Evolutionary conservation across 2,888 invertebrate species (phyloP).

Genomic region (Deilephila porcellus): DNA sequence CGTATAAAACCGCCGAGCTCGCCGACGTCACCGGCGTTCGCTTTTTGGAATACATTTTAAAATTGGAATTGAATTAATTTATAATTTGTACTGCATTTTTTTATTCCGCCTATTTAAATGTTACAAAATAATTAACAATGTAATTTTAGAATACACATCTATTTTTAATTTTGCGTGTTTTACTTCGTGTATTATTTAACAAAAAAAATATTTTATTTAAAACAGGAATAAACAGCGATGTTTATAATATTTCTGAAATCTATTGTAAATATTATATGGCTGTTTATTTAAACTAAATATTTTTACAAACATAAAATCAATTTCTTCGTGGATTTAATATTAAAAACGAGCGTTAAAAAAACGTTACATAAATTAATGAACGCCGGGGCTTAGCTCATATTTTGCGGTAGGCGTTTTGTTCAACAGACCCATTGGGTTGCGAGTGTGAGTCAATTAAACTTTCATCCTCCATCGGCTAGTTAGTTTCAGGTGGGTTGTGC

Average conservation of each 20-base stretch:
- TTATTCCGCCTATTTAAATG: neutral
- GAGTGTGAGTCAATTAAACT: constrained; percentile 17
- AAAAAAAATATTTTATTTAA: no score
- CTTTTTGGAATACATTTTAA: constrained; percentile 25
- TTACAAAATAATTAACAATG: neutral
- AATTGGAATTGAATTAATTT: constrained; percentile 15
- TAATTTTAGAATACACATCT: neutral
- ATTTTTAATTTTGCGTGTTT: neutral
- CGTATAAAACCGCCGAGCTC: constrained; percentile 44
- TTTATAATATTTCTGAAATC: no score
- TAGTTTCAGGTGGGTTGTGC: constrained; percentile 5
- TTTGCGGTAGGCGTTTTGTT: constrained; percentile 7
- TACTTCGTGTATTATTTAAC: neutral
- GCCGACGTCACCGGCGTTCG: constrained; percentile 21
- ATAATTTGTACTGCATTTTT: neutral
- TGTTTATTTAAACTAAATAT: neutral
- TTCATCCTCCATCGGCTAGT: constrained; percentile 4
- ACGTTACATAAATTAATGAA: neutral
- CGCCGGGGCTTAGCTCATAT: constrained; percentile 4
- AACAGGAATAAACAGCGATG: no score
- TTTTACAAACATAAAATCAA: neutral
- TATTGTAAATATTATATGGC: no score
- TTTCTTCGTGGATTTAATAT: neutral
- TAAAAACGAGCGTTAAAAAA: neutral
- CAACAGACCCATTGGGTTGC: neutral